Conservation (phyloP, 2,113 vertebrate genomes). For the Pangasianodon gigas region DNA sequence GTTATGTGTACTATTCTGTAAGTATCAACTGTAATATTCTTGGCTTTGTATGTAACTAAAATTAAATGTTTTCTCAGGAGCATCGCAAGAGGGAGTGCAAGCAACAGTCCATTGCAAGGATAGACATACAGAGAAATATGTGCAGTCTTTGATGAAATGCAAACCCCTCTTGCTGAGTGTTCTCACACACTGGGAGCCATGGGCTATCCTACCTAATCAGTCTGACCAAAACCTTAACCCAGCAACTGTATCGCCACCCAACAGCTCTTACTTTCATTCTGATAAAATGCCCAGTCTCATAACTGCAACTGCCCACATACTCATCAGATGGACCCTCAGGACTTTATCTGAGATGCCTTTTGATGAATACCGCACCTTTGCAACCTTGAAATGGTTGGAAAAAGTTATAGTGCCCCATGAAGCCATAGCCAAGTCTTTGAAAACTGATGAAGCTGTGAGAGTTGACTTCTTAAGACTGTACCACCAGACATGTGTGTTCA, state of each 20-base stretch:
- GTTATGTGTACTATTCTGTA: background rate
- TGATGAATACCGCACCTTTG: constrained; percentile 35
- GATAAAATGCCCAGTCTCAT: constrained; percentile 38
- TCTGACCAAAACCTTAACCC: background rate
- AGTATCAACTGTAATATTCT: background rate
- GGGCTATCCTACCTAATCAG: rapidly evolving
- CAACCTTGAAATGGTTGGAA: constrained; percentile 77
- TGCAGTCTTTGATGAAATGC: constrained; percentile 68
- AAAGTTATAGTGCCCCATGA: constrained; percentile 60
- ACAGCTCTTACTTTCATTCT: constrained; percentile 33
- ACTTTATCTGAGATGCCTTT: constrained; percentile 63
- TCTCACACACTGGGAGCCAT: constrained; percentile 79
- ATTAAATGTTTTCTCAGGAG: constrained; percentile 65
- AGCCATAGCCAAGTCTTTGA: constrained; percentile 51
- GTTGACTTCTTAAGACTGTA: constrained; percentile 79
- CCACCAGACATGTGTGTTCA: constrained; percentile 60
- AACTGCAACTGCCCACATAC: constrained; percentile 52
- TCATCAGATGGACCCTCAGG: constrained; percentile 77
- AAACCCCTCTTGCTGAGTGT: constrained; percentile 72
- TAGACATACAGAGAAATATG: constrained; percentile 38
- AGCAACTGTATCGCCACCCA: constrained; percentile 1
- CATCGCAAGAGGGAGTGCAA: constrained; percentile 73
- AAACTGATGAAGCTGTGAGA: constrained; percentile 65
- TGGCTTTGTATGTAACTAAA: background rate
- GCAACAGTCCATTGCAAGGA: constrained; percentile 53